Conservation (phyloP, 2,113 vertebrate genomes). For the Cisticola juncidis region DNA sequence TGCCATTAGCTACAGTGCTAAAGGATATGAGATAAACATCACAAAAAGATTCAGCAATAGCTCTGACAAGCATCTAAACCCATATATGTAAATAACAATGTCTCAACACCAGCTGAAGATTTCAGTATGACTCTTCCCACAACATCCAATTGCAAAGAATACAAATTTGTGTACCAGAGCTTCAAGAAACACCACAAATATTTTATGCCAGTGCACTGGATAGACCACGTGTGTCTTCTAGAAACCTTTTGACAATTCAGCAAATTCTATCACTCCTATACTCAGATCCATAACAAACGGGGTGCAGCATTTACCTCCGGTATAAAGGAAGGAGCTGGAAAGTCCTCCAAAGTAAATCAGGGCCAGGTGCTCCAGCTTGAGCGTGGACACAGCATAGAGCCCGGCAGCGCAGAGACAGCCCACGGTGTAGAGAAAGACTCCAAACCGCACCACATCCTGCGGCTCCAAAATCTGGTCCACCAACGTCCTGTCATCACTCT, state of each 20-base stretch:
- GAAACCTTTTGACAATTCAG: not conserved
- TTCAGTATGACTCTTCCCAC: not conserved
- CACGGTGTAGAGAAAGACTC: constrained; percentile 90
- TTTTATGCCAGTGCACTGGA: not conserved
- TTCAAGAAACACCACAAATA: not conserved
- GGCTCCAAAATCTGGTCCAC: constrained; percentile 95
- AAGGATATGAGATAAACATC: not conserved
- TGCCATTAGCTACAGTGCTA: not conserved
- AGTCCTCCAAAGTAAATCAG: constrained; percentile 97
- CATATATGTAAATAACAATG: not conserved
- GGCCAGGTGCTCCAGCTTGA: constrained; percentile 92
- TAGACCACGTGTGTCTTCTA: fast-evolving
- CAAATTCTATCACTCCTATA: not conserved
- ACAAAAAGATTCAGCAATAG: not conserved
- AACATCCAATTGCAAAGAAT: not conserved
- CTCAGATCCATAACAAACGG: not conserved
- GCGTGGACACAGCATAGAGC: constrained; percentile 85
- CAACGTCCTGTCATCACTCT: constrained; percentile 95
- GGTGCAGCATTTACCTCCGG: constrained; percentile 83
- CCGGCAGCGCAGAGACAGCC: constrained; percentile 91
- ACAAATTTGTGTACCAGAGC: not conserved
- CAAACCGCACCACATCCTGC: constrained; percentile 93
- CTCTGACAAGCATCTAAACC: not conserved
- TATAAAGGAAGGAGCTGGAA: constrained; percentile 97
- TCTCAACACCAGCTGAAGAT: not conserved